Percentiles rank a stretch among this genome's conserved stretches.
phyloP scores from a whole-genome alignment of 2,888 invertebrate species.

The Lapara coniferarum region DNA sequence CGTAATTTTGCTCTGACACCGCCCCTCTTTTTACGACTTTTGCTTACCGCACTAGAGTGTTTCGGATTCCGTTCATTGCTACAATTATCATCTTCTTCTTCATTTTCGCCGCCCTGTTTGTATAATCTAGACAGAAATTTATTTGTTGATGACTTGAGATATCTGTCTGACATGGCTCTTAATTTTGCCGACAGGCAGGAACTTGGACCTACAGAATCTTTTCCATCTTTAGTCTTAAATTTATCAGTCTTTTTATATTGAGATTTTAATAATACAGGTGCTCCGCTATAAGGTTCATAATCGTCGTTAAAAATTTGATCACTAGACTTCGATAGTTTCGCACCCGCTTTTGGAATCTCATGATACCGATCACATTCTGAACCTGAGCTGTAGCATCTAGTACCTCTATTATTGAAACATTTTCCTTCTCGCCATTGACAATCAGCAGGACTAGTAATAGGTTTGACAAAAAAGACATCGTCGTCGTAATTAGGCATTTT shows the following conservation, averaged over 20 bases:
- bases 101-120: slow-evolving; percentile 72
- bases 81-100: slow-evolving; percentile 54
- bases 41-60: slow-evolving; percentile 57
- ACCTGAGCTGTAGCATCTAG: slow-evolving; percentile 79
- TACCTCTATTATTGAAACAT: slow-evolving; percentile 69
- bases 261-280: slow-evolving; percentile 61
- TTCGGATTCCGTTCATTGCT: slow-evolving; percentile 63
- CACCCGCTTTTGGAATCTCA: slow-evolving; percentile 71
- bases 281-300: slow-evolving; percentile 67
- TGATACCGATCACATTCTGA: slow-evolving; percentile 80
- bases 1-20: slow-evolving; percentile 83
- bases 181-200: slow-evolving; percentile 88
- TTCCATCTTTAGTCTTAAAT: slow-evolving; percentile 71
- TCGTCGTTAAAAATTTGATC: slow-evolving; percentile 82
- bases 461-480: slow-evolving; percentile 76
- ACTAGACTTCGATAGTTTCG: slow-evolving; percentile 79
- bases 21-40: slow-evolving; percentile 70
- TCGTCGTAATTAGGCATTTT: slow-evolving; percentile 78
- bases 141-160: slow-evolving; percentile 87
- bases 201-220: slow-evolving; percentile 79
- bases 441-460: slow-evolving; percentile 64
- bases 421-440: slow-evolving; percentile 71
- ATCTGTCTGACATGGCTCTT: slow-evolving; percentile 88
- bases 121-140: slow-evolving; percentile 87
- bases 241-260: slow-evolving; percentile 78